Evolutionary conservation across 1,140 invertebrate species (phyloP), one percentile per base, ranked within the genome.

Genomic region (Eurosta solidaginis): DNA sequence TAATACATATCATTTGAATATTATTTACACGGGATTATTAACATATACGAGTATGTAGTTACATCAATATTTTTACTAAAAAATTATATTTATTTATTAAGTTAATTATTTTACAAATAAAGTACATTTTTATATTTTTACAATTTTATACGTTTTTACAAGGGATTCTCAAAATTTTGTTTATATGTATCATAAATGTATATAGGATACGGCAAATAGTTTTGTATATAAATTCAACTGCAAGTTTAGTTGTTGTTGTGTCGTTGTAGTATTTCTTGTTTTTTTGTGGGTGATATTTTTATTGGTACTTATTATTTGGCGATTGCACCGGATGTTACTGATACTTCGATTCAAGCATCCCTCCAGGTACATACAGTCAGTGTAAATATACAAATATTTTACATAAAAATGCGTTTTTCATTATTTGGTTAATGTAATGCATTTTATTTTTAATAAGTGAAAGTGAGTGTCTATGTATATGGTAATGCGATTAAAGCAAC

Each of bases 51-150:
- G n/a, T n/a, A n/a, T n/a, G n/a, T n/a, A n/a, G n/a, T n/a, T n/a
- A n/a, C n/a, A n/a, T n/a, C n/a, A n/a, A n/a, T n/a, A n/a, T n/a
- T 73, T 73, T 73, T 36, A 73, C 63, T 36, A 59, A 12, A 12
- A 27, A 75, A 20, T 75, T 29, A 27, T 45, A 42, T 75, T 75
- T 75, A 75, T 75, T 75, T 75, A 75, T 75, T 75, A 42, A 54
- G 22, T 45, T 74, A 74, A 25, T 74, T 74, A 45, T 47, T 74
- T 74, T 74, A 45, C 73, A 74, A 47, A 74, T 45, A 74, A 9
- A 45, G 7, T 45, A 9, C 17, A 9, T 45, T 45, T 45, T 74
- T 44, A 33, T 36, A 45, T 74, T 45, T 22, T 74, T 47, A 74
- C 40, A 47, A 74, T 74, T 45, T 47, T 27, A 27, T 47, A 14